Percentiles rank a stretch among this genome's conserved stretches.
Evolutionary conservation across 92 coral and sea anemone species (phyloP).

Genomic region (Meandrina meandrites): DNA sequence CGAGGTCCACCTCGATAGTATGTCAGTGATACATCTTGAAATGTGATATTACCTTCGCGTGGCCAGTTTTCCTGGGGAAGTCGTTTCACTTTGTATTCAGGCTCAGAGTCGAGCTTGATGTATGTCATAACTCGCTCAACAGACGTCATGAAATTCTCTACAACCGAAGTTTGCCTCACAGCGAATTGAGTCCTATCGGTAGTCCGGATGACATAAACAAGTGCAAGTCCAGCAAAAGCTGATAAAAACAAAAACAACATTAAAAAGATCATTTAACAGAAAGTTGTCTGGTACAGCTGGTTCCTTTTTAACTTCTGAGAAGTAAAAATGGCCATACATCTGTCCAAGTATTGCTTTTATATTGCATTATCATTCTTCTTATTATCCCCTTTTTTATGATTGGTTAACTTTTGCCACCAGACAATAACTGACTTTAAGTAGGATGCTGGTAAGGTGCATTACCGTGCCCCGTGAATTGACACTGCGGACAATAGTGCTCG

Average conservation of each 20-base stretch:
- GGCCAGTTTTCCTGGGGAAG: not conserved
- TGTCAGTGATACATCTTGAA: slow-evolving; percentile 60
- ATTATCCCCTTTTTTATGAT: no score
- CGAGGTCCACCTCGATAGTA: slow-evolving; percentile 83
- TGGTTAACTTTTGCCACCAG: no score
- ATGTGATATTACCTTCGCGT: not conserved
- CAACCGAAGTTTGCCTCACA: not conserved
- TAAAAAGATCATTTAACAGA: not conserved
- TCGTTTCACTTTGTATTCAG: not conserved
- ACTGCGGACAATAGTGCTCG: no score
- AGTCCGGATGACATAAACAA: not conserved
- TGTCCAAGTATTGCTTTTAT: no score
- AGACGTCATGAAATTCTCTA: not conserved
- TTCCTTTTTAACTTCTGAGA: no score
- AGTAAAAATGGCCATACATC: no score
- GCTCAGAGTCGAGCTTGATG: not conserved
- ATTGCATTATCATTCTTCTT: no score
- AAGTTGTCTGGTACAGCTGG: no score
- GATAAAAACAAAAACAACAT: not conserved
- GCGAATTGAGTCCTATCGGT: not conserved
- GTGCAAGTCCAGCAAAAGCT: not conserved
- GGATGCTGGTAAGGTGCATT: no score
- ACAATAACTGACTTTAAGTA: no score
- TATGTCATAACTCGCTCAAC: slow-evolving; percentile 11
- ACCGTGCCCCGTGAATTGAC: no score